Evolutionary conservation across 2,797 vertebrate species (phyloP), one percentile per base, ranked within the genome.

Genomic region (Peromyscus melanophrys): DNA sequence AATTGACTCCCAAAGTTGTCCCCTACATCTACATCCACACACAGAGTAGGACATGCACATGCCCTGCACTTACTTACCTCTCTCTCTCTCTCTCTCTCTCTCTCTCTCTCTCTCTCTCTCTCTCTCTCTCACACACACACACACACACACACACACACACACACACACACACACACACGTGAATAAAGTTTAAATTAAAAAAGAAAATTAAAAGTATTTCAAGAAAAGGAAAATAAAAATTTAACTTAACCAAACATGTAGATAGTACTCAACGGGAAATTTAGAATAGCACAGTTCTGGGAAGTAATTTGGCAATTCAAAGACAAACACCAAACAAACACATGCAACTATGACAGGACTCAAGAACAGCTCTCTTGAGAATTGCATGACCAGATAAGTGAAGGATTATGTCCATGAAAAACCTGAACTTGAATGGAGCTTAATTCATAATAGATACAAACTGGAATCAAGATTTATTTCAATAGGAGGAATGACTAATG

Each of bases 151-250:
- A 73, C 40, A 46, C 75, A 46, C 43, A 80, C 1, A 63, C 6
- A 52, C 6, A 75, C 27, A 76, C 43, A 11, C 25, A 43, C 52
- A 52, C 52, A 52, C 52, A 52, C 13, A 14, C 52, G 13, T 12
- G 11, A 43, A 88, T 78, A 31, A 40, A 67, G 10, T 81, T 81
- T 57, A 90, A 85, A 40, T 49, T 4, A 57, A 55, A 65, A 71
- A 61, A 86, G 40, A 94, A 94, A 81, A 89, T 84, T 75, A 43
- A n/a, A 92, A 73, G 81, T 84, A 92, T 94, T 97, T 73, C 71
- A 40, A 96, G 94, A 40, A n/a, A 81, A 94, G 37, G 14, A 85
- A 95, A 94, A 89, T 34, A 55, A 73, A 90, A 95, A 83, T 40
- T 43, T 37, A 89, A 46, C 77, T 83, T 80, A 81, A 14, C 71